Evolutionary conservation across 2,888 invertebrate genomes (phyloP).

Genomic region (Patella ulyssiponensis): DNA sequence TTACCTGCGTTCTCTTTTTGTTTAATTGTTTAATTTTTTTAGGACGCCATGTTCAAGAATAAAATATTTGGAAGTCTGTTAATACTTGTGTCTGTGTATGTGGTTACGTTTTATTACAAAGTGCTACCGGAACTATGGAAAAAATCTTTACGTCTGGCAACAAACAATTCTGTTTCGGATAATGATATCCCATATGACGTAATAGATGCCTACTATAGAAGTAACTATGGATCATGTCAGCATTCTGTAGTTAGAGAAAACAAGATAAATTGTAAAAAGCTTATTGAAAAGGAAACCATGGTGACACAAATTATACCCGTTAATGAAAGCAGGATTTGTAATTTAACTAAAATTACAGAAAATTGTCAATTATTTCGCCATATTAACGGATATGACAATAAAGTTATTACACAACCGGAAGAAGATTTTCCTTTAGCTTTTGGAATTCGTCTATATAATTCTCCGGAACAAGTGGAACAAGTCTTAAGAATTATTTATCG

Average conservation of each 20-base stretch:
- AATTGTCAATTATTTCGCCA: conserved; percentile 20
- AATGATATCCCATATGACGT: too few relatives aligned
- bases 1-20: too few relatives aligned
- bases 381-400: conserved; percentile 40
- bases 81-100: too few relatives aligned
- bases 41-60: too few relatives aligned
- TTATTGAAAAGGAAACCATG: not conserved
- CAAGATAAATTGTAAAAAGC: not conserved
- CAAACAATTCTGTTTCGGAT: too few relatives aligned
- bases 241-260: not conserved
- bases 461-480: conserved; percentile 53
- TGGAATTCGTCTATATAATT: conserved; percentile 53
- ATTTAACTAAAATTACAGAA: conserved; percentile 30
- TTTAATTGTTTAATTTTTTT: too few relatives aligned
- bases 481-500: conserved; percentile 63
- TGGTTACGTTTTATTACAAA: too few relatives aligned
- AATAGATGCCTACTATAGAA: not conserved
- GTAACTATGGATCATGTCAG: not conserved
- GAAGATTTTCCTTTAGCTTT: conserved; percentile 59
- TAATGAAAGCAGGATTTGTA: conserved; percentile 18
- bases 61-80: too few relatives aligned
- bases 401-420: conserved; percentile 42
- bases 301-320: too few relatives aligned
- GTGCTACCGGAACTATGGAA: too few relatives aligned
- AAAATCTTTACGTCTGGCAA: too few relatives aligned